Percentiles rank a stretch among this genome's conserved stretches.
phyloP scores from a whole-genome alignment of 1,140 invertebrate genomes.

The Caenorhabditis remanei region DNA sequence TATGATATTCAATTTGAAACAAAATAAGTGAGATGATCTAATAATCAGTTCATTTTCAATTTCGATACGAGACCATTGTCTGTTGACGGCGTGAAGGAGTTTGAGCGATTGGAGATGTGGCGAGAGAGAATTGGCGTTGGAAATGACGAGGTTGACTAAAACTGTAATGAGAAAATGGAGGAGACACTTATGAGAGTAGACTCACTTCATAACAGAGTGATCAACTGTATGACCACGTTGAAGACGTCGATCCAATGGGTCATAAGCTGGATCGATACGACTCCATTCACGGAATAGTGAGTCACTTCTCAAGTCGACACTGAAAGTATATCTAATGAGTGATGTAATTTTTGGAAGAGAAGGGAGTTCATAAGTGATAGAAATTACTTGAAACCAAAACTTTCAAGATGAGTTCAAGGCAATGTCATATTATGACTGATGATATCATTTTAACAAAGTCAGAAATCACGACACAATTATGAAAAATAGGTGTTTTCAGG shows the following conservation, averaged over 20 bases:
- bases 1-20: background rate
- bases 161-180: background rate
- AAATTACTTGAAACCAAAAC: no score
- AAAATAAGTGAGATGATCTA: no score
- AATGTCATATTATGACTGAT: no score
- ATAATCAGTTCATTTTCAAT: background rate
- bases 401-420: no score
- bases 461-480: background rate
- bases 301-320: slow-evolving; percentile 47
- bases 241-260: slow-evolving; percentile 32
- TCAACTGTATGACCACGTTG: slow-evolving; percentile 48
- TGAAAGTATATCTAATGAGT: background rate
- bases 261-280: slow-evolving; percentile 55
- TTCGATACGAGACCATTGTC: slow-evolving; percentile 42
- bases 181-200: background rate
- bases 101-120: slow-evolving; percentile 23
- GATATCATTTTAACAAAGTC: background rate
- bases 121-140: slow-evolving; percentile 27
- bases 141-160: slow-evolving; percentile 20
- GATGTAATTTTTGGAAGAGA: background rate
- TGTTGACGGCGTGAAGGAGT: slow-evolving; percentile 22
- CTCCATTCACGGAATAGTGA: slow-evolving; percentile 55
- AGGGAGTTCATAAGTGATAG: background rate
- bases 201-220: slow-evolving; percentile 19
- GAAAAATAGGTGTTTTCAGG: no score